These are phyloP conservation scores for Tarsius wallacei DNA, from an alignment of 2,797 vertebrate species.

Conservation along the genomic window DNA sequence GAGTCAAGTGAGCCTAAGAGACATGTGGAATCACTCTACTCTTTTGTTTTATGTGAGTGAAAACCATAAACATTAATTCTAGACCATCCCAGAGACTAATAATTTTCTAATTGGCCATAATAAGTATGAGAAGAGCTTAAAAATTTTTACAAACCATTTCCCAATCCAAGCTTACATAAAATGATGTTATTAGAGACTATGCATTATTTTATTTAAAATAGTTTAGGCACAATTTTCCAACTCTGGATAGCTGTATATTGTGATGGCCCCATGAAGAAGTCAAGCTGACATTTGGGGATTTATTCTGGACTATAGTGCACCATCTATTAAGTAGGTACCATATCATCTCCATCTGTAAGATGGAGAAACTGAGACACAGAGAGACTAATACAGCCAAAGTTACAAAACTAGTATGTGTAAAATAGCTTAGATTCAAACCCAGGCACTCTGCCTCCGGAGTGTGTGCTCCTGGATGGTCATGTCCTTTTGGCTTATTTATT, in stretches of 20 bases:
- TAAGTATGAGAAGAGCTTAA: conserved; percentile 53
- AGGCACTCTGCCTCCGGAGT: not conserved
- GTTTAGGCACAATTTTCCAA: not conserved
- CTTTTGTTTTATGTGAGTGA: conserved; percentile 58
- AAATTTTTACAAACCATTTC: conserved; percentile 36
- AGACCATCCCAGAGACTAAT: conserved; percentile 13
- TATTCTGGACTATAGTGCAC: not conserved
- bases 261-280: not conserved
- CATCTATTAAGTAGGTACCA: not conserved
- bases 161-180: conserved; percentile 47
- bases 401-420: not conserved
- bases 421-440: not conserved
- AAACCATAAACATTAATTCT: conserved; percentile 64
- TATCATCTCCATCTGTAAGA: not conserved
- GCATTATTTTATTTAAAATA: conserved; percentile 17
- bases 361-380: not conserved
- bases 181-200: conserved; percentile 28
- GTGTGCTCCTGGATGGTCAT: not conserved
- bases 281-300: not conserved
- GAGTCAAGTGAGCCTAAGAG: not conserved
- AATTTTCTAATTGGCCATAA: conserved; percentile 62
- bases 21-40: not conserved
- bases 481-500: conserved; percentile 7
- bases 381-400: not conserved
- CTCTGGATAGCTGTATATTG: not conserved